Evolutionary conservation across 2,113 vertebrate genomes (phyloP), one percentile per base, ranked within the genome.

Genomic region (Esox niger): DNA sequence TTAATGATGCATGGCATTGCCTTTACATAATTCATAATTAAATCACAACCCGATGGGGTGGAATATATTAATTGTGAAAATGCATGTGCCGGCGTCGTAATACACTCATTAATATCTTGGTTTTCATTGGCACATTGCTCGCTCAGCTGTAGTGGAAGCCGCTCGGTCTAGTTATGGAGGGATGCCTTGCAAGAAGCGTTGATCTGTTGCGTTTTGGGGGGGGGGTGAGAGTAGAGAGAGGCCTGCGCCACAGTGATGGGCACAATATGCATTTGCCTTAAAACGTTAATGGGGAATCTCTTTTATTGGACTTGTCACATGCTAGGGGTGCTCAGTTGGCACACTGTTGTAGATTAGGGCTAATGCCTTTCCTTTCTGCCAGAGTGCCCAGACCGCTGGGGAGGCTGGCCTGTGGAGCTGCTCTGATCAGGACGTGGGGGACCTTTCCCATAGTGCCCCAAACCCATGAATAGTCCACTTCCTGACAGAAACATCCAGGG

Each of bases 1-100:
- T 84, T 89, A 94, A 94, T 94, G 87, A 93, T 93, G 93, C 91
- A 94, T 93, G 85, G 86, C 89, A 88, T 43, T 79, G 75, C 85
- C 88, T 91, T 93, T 92, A 91, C 90, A 94, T 93, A 94, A 94
- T 94, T 91, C 86, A 93, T 94, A 93, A 95, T 94, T 94, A 95
- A 94, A 94, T 94, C 91, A 92, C 89, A 88, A 89, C 47, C 84
- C 84, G 89, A 92, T 91, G 93, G 84, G 87, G 88, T 88, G 92
- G 93, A 95, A 95, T 94, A 92, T 93, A 95, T 95, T 93, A 91
- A 89, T 91, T 89, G 92, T 94, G 93, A 95, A 94, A 89, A 91
- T 87, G 89, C 88, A 90, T 87, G 89, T 90, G 91, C 91, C 86
- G 86, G 82, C 81, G 87, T 84, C 52, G 69, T 86, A 87, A 92